A percentile compares a stretch with the other conserved stretches of the same genome.
Conservation (phyloP, 2,888 invertebrate genomes). For the Limnephilus marmoratus region DNA sequence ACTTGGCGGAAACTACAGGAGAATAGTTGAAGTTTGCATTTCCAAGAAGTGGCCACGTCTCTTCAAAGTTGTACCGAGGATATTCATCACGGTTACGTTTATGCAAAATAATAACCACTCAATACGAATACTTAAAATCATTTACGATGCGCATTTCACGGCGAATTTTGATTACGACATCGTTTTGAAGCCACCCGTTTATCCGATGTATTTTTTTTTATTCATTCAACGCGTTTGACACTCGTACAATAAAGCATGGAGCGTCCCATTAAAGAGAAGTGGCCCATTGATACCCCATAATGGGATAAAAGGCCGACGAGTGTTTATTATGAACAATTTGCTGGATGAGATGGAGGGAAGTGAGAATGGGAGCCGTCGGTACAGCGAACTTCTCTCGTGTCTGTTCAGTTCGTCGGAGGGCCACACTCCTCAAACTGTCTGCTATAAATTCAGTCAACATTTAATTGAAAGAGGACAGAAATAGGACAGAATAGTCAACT, state of each 20-base stretch:
- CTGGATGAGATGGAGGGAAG: constrained; percentile 23
- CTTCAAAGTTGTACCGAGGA: neutral
- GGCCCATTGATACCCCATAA: constrained; percentile 51
- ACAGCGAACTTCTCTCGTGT: constrained; percentile 18
- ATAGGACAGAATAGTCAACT: neutral
- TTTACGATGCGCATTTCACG: neutral
- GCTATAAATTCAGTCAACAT: neutral
- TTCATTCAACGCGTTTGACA: constrained; percentile 28
- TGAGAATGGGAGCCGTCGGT: neutral
- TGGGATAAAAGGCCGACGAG: constrained; percentile 51
- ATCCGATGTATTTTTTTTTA: constrained; percentile 23
- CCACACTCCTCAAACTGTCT: constrained; percentile 59
- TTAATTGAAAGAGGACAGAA: neutral
- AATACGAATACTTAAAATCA: neutral
- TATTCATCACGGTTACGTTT: neutral
- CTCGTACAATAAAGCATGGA: constrained; percentile 27
- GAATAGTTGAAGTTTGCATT: neutral
- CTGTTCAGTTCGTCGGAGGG: constrained; percentile 5
- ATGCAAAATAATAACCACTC: neutral
- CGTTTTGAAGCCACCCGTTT: neutral
- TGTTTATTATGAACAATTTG: constrained; percentile 55
- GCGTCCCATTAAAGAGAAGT: constrained; percentile 44
- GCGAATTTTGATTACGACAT: neutral
- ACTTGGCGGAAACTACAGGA: neutral
- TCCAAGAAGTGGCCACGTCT: neutral